Evolutionary conservation across 2,797 vertebrate genomes (phyloP), one percentile per base, ranked within the genome.

Genomic region (Neosilurus hyrtlii): DNA sequence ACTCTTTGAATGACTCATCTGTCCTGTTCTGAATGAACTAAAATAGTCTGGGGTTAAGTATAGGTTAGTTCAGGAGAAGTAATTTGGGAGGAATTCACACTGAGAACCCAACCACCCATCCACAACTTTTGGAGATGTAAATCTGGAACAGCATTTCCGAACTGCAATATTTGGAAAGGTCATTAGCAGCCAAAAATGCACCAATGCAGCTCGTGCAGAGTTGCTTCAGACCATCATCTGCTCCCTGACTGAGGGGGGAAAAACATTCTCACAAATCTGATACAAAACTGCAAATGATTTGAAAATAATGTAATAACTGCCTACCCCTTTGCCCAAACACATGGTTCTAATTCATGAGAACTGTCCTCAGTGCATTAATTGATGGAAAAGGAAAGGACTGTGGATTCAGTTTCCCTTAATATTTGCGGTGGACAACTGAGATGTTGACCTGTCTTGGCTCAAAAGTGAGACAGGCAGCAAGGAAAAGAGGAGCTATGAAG

Each of bases 401-500:
- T 56, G 84, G 84, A 83, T 85, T 68, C 35, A 79, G 72, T 88
- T 88, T 87, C 87, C 80, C 76, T 78, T 84, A 70, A 80, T 75
- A 72, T 82, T 87, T 20, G 9, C 75, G 75, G 72, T 86, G 76
- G 72, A 81, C 85, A 83, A 82, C 83, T 85, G 78, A 85, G 80
- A 80, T 71, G 52, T 70, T 80, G 79, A 86, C 80, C 71, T 77
- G 4, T 87, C 82, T 87, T 88, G 86, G 86, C 87, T 73, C 76
- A 75, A 87, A 88, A 87, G 71, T 20, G 82, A 84, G 86, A 88
- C 85, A 92, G 92, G 93, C 93, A 93, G 91, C 88, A 88, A 92
- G 93, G 92, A 92, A 92, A 92, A 93, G 93, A 94, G 93, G 91
- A 95, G 93, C 93, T 90, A 90, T 79, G 75, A 91, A 89, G 90